Evolutionary conservation across 2,113 vertebrate genomes (phyloP), one percentile per base, ranked within the genome.

Genomic region (Tachycineta bicolor): DNA sequence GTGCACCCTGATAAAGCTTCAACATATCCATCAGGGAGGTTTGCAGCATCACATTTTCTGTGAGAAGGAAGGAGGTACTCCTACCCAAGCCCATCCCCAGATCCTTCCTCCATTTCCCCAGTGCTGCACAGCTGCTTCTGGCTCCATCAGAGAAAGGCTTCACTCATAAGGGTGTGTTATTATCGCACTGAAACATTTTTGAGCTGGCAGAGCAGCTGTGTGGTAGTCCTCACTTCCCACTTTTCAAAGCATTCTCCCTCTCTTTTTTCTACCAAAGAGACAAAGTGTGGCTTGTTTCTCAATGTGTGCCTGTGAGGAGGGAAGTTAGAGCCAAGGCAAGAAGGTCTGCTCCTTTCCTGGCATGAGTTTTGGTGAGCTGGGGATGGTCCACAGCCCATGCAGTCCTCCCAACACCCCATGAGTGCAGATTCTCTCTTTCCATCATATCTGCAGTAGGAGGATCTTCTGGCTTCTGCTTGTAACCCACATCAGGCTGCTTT

Each of bases 401-500:
- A 23, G 19, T 43, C 12, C 4, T 55, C 39, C 52, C 56, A 84
- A 7, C 2, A 34, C 28, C 13, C 18, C 12, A 6, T 23, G 16
- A 5, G 12, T 0, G 1, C 24, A 62, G 4, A 41, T 11, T 29
- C 28, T 90, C 19, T 47, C 33, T 56, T 10, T 20, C 7, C 5
- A 19, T 20, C 0, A 0, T 17, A 22, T 49, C 67, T 81, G 46
- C 68, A 3, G 1, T 3, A n/a, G 43, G n/a, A 67, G 25, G 16
- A 71, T 22, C 43, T 41, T 9, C 19, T 0, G 0, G 47, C 58
- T 89, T 33, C 71, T 76, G 18, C 5, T 0, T 23, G 25, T n/a
- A 37, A 55, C 28, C 28, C 2, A 0, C 5, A 7, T 4, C 15
- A 60, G 23, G 41, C 49, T 59, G 39, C 62, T 50, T 85, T 71